Evolutionary conservation across 2,797 vertebrate species (phyloP).

Genomic region (Petrocephalus sullivani): DNA sequence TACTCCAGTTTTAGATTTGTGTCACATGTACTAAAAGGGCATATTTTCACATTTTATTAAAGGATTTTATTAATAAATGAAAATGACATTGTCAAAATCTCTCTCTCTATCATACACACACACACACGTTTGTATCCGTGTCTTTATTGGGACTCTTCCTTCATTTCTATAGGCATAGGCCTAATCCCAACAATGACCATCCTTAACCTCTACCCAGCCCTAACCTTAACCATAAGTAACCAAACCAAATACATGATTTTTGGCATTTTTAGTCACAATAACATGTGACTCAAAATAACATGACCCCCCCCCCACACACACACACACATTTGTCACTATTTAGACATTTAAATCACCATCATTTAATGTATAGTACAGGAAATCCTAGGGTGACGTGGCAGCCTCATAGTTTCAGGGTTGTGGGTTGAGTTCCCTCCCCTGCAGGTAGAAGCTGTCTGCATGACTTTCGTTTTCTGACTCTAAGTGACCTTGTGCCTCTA

Average conservation of each 20-base stretch:
- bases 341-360: neutral
- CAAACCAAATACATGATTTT: neutral
- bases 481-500: neutral
- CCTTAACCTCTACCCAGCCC: neutral
- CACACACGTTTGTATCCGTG: neutral
- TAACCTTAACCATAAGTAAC: neutral
- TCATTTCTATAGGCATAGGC: neutral
- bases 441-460: neutral
- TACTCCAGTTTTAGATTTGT: neutral
- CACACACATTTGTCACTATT: neutral
- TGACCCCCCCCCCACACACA: neutral
- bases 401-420: neutral
- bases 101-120: neutral
- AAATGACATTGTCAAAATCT: neutral
- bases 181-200: neutral
- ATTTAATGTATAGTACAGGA: neutral
- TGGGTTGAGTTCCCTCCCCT: neutral
- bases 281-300: neutral
- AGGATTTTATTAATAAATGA: no score
- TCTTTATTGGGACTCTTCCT: neutral
- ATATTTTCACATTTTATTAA: neutral
- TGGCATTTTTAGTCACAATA: neutral
- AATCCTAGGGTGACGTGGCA: neutral
- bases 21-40: neutral
- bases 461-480: neutral